phyloP scores from a whole-genome alignment of 2,888 invertebrate species.

The Schizotus pectinicornis region DNA sequence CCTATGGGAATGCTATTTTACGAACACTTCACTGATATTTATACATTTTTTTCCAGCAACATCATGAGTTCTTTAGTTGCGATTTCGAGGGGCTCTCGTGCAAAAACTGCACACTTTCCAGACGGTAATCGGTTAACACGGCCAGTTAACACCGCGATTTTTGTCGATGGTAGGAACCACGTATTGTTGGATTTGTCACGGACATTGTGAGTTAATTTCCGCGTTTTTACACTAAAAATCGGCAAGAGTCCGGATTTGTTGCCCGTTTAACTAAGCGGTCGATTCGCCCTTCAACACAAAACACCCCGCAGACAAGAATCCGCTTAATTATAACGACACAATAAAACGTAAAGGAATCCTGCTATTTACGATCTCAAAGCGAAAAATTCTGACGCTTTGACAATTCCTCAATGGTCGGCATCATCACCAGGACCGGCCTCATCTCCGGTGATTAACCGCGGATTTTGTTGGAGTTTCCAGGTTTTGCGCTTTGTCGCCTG shows the following conservation, averaged over 20 bases:
- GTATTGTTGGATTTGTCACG: no score
- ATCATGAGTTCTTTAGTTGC: conserved; percentile 4
- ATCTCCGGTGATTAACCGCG: no score
- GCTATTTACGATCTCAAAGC: conserved; percentile 11
- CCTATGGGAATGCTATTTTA: conserved; percentile 15
- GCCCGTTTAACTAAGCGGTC: no score
- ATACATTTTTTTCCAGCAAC: conserved; percentile 3
- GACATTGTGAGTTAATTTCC: no score
- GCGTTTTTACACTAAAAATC: no score
- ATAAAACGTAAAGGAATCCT: conserved; percentile 11
- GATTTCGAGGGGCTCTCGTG: no score
- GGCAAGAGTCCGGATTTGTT: no score
- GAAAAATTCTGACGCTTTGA: conserved; percentile 18
- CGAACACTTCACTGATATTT: conserved; percentile 10
- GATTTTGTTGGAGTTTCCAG: no score
- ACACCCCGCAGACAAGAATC: background rate
- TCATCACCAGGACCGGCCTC: no score
- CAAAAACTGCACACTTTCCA: no score
- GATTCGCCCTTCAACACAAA: no score
- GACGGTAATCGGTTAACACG: background rate
- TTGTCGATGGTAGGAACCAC: background rate
- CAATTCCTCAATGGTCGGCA: conserved; percentile 1
- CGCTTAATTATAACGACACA: conserved; percentile 8
- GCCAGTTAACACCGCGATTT: background rate
- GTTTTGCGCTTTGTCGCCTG: no score